Conservation (phyloP, 2,797 vertebrate species). For the Bryconaethiops microstoma region DNA sequence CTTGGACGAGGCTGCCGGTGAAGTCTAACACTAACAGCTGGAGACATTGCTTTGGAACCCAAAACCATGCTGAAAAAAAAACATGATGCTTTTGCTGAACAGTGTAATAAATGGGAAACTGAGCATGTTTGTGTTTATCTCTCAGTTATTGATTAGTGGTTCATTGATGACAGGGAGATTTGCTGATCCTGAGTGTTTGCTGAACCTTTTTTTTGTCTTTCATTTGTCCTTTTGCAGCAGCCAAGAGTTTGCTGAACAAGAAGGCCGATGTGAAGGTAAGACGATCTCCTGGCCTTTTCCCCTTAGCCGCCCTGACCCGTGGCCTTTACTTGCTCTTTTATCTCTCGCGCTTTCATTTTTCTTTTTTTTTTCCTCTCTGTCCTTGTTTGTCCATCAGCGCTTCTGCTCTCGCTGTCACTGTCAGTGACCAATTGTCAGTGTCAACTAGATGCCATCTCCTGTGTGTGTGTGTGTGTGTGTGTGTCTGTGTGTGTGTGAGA, state of each 20-base stretch:
- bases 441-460: no score
- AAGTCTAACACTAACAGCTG: not conserved
- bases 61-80: not conserved
- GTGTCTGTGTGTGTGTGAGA: no score
- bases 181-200: not conserved
- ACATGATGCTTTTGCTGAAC: not conserved
- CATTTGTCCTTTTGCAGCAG: slow-evolving; percentile 76
- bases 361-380: slow-evolving; percentile 23
- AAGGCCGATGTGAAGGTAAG: slow-evolving; percentile 86
- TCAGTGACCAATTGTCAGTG: not conserved
- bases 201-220: slow-evolving; percentile 47
- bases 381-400: not conserved
- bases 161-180: not conserved
- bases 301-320: slow-evolving; percentile 16
- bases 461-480: no score
- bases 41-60: not conserved
- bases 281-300: slow-evolving; percentile 19
- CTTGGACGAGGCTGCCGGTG: not conserved
- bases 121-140: slow-evolving; percentile 10
- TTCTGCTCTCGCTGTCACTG: not conserved
- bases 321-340: not conserved
- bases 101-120: slow-evolving; percentile 3
- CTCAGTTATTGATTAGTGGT: not conserved
- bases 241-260: slow-evolving; percentile 85
- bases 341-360: slow-evolving; percentile 14